These are phyloP conservation scores for Cyaniris semiargus DNA, from an alignment of 2,888 invertebrate species.

Conservation along the genomic window DNA sequence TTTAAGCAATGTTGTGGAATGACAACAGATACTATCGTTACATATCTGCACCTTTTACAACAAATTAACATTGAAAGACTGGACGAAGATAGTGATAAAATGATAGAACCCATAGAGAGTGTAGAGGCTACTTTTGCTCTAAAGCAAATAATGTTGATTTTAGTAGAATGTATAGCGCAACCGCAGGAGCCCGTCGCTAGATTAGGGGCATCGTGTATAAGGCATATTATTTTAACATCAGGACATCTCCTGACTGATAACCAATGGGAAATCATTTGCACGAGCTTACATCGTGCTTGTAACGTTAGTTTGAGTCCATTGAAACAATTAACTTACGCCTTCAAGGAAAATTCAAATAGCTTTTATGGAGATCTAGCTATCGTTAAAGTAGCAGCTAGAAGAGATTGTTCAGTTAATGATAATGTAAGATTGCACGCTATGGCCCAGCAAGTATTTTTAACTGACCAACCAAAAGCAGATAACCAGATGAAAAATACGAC, in stretches of 20 bases:
- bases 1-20: conserved; percentile 97
- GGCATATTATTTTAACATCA: conserved; percentile 91
- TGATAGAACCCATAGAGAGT: conserved; percentile 79
- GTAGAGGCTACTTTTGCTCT: conserved; percentile 86
- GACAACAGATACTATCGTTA: conserved; percentile 94
- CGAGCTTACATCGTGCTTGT: conserved; percentile 90
- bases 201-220: conserved; percentile 94
- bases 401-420: conserved; percentile 91
- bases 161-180: conserved; percentile 95
- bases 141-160: conserved; percentile 90
- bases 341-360: conserved; percentile 94
- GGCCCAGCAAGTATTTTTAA: conserved; percentile 92
- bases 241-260: conserved; percentile 89
- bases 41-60: conserved; percentile 89
- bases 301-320: conserved; percentile 92
- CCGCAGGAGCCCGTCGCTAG: conserved; percentile 94
- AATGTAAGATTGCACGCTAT: conserved; percentile 91
- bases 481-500: conserved; percentile 58
- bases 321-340: conserved; percentile 93
- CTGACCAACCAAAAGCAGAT: conserved; percentile 73
- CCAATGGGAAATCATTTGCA: conserved; percentile 93
- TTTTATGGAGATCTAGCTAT: conserved; percentile 96
- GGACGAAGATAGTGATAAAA: conserved; percentile 64
- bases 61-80: conserved; percentile 76
- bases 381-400: conserved; percentile 95